Conservation (phyloP, 2,113 vertebrate genomes). For the Xyliphius kryptos region DNA sequence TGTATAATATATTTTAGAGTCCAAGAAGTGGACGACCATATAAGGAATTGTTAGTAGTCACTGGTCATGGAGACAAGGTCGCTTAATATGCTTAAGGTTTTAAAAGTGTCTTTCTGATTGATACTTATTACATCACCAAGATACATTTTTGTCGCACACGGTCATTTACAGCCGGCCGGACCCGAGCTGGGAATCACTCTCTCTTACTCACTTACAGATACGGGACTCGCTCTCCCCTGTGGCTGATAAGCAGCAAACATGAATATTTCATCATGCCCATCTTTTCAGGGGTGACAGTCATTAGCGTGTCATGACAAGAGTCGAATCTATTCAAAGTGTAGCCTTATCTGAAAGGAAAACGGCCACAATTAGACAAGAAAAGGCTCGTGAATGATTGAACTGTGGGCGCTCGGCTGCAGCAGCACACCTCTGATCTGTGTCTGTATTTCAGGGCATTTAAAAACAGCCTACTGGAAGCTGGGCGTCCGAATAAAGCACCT, state of each 20-base stretch:
- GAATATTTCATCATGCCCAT: conserved; percentile 60
- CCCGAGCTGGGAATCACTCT: background rate
- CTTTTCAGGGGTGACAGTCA: conserved; percentile 53
- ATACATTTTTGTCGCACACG: too few species aligned
- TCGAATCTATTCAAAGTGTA: conserved; percentile 50
- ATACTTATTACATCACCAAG: too few species aligned
- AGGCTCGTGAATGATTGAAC: conserved; percentile 45
- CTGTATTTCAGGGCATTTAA: conserved; percentile 15
- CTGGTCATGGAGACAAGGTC: too few species aligned
- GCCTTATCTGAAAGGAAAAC: conserved; percentile 45
- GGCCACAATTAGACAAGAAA: conserved; percentile 54
- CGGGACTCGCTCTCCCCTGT: conserved; percentile 22
- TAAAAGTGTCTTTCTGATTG: too few species aligned
- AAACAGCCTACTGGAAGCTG: background rate
- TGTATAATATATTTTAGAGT: too few species aligned
- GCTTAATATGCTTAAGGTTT: too few species aligned
- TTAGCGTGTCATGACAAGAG: conserved; percentile 45
- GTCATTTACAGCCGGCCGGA: background rate
- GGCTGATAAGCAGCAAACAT: conserved; percentile 58
- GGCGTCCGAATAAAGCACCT: background rate
- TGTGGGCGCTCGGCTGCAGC: background rate
- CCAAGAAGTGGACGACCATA: too few species aligned
- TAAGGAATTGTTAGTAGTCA: too few species aligned
- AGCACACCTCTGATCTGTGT: conserved; percentile 6
- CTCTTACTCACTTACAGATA: background rate